Conservation (phyloP, 2,113 vertebrate genomes). For the Brachyistius frenatus region DNA sequence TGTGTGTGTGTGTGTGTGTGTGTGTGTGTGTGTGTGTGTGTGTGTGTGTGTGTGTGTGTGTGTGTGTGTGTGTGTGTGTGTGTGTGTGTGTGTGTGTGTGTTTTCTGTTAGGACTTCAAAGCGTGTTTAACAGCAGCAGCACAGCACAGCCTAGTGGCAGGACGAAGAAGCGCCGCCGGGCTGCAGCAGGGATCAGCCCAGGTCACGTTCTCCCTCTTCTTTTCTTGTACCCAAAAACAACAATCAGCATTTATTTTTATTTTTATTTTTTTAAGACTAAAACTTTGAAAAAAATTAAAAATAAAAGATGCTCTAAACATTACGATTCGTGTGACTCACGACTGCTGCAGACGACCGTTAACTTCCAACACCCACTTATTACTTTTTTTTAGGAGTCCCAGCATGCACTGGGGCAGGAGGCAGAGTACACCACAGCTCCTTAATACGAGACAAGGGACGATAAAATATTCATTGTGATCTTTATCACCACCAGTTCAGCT, state of each 20-base stretch:
- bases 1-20: slow-evolving; percentile 12
- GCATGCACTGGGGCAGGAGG: slow-evolving; percentile 5
- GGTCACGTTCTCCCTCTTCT: neutral
- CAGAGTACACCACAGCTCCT: neutral
- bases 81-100: slow-evolving; percentile 19
- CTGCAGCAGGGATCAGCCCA: neutral
- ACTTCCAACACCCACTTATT: too few species aligned
- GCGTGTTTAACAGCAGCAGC: slow-evolving; percentile 42
- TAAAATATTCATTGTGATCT: slow-evolving; percentile 20
- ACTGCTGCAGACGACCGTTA: neutral
- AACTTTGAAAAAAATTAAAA: neutral
- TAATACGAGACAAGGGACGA: slow-evolving; percentile 6
- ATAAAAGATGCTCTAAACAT: neutral
- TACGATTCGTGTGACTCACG: neutral
- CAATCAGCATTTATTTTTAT: neutral
- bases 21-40: slow-evolving; percentile 18
- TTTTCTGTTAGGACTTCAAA: slow-evolving; percentile 5
- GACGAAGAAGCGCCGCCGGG: neutral
- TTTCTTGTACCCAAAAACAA: neutral
- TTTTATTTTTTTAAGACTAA: neutral
- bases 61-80: slow-evolving; percentile 7
- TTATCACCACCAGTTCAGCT: slow-evolving; percentile 38
- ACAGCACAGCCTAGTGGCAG: slow-evolving; percentile 78
- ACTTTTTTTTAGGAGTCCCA: neutral
- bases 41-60: slow-evolving; percentile 16